Conservation (phyloP, 2,113 vertebrate species). For the Alaudala cheleensis region DNA sequence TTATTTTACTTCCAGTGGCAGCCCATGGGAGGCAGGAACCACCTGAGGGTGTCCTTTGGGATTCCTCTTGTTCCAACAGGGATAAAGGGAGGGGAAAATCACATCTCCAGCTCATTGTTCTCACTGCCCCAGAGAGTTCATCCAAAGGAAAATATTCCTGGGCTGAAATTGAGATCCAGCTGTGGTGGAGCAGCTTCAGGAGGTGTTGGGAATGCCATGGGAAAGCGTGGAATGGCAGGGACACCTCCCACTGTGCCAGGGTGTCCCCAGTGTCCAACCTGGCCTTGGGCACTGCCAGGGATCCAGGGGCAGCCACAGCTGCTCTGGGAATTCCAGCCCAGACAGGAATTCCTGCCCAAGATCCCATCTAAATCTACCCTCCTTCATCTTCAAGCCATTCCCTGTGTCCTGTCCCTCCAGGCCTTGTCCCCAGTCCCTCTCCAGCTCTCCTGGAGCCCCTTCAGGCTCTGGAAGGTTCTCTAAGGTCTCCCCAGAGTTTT, state of each 20-base stretch:
- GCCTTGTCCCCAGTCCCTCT: background rate
- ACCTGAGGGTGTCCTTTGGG: background rate
- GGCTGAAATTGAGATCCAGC: background rate
- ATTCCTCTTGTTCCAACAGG: background rate
- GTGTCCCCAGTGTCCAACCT: rapidly evolving
- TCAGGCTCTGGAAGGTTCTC: background rate
- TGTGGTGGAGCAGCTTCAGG: background rate
- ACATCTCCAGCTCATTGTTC: background rate
- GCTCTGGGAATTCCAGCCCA: background rate
- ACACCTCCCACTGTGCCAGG: background rate
- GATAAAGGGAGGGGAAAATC: background rate
- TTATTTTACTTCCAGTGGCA: background rate
- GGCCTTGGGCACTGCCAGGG: background rate
- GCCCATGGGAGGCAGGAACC: rapidly evolving
- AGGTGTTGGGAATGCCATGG: background rate
- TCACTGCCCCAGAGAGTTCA: background rate
- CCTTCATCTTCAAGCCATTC: background rate
- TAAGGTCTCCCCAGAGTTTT: rapidly evolving
- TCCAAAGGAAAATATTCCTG: background rate
- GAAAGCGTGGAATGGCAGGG: background rate
- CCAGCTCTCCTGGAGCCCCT: background rate
- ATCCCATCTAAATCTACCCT: rapidly evolving
- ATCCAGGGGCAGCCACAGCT: background rate
- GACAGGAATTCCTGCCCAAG: background rate
- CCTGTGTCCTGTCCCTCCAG: background rate